phyloP scores from a whole-genome alignment of 2,888 invertebrate species.

The Trissoscelio sp. region DNA sequence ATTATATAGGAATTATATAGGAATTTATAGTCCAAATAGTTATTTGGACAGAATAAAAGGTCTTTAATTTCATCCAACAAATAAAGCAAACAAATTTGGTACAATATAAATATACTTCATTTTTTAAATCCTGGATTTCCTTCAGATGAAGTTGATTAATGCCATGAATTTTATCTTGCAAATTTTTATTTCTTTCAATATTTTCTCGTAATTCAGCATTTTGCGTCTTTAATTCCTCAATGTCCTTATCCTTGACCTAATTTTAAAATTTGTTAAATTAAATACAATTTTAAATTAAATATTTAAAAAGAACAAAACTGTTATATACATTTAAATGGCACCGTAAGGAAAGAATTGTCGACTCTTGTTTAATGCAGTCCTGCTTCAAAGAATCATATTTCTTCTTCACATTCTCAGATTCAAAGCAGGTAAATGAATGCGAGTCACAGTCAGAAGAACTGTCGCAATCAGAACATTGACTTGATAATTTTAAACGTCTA shows the following conservation, averaged over 20 bases:
- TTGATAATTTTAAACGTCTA: conserved; percentile 8
- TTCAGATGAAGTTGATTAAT: background rate
- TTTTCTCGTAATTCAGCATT: conserved; percentile 14
- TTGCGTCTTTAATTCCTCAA: conserved; percentile 38
- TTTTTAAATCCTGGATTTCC: conserved; percentile 29
- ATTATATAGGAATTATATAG: no score
- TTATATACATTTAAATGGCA: conserved; percentile 31
- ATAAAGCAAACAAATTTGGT: no score
- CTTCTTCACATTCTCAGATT: conserved; percentile 13
- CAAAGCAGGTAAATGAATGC: conserved; percentile 35
- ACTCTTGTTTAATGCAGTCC: conserved; percentile 49
- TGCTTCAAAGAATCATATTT: conserved; percentile 40
- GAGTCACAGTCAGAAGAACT: conserved; percentile 43
- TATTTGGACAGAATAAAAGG: no score
- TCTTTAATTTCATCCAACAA: no score
- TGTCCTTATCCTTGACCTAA: conserved; percentile 47
- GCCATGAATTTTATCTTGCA: conserved; percentile 21
- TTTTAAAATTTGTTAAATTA: no score
- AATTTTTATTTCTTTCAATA: no score
- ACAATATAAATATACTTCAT: no score
- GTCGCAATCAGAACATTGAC: conserved; percentile 34
- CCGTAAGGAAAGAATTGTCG: conserved; percentile 25
- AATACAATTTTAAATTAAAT: no score
- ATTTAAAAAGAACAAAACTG: no score
- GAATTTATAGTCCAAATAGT: no score